These are phyloP conservation scores for Drosophila peninsularis DNA, from an alignment of 2,888 invertebrate species.

Conservation along the genomic window DNA sequence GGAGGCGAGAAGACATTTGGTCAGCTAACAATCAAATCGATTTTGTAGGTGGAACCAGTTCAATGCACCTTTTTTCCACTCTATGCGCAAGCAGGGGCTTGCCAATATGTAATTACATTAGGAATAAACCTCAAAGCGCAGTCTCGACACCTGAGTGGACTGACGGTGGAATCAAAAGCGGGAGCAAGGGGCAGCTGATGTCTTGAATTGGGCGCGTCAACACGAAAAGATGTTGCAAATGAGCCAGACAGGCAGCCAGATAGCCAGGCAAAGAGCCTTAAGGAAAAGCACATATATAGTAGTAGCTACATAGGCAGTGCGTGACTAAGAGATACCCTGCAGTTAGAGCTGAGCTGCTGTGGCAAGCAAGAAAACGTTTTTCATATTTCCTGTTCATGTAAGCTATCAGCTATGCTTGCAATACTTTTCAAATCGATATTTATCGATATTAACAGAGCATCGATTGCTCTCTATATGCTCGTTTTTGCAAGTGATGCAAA, in stretches of 20 bases:
- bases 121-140: conserved; percentile 11
- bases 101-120: conserved; percentile 75
- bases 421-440: no score
- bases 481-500: neutral
- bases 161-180: neutral
- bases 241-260: conserved; percentile 28
- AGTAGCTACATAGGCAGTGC: neutral
- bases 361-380: neutral
- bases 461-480: neutral
- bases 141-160: conserved; percentile 17
- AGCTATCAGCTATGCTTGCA: no score
- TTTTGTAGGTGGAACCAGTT: conserved; percentile 64
- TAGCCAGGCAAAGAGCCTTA: conserved; percentile 13
- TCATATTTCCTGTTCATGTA: neutral
- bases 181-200: neutral
- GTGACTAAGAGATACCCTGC: neutral
- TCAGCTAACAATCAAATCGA: conserved; percentile 42
- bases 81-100: conserved; percentile 54
- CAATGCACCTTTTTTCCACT: conserved; percentile 60
- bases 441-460: neutral
- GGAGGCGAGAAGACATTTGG: conserved; percentile 2
- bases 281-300: neutral
- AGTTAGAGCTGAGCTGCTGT: neutral
- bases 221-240: conserved; percentile 69
- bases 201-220: conserved; percentile 59